Percentiles rank a stretch among this genome's conserved stretches.
phyloP scores from a whole-genome alignment of 30 jellyfish, hydroid and myxozoan genomes.

The Turritopsis rubra region DNA sequence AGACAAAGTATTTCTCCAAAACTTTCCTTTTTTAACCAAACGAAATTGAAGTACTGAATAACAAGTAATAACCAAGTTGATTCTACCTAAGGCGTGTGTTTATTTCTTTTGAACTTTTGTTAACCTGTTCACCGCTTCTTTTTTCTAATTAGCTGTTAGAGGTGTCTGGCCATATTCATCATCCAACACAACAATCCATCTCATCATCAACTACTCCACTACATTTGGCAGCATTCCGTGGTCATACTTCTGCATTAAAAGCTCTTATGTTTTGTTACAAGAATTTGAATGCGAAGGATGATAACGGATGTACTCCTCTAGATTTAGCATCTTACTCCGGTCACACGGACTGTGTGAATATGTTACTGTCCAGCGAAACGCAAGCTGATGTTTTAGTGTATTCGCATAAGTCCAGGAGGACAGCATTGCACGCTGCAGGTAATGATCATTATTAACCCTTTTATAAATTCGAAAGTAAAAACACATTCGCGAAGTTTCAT shows the following conservation, averaged over 20 bases:
- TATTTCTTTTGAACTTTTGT: too few relatives aligned
- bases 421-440: constrained; percentile 98
- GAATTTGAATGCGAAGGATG: constrained; percentile 64
- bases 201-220: constrained; percentile 73
- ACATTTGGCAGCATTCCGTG: constrained; percentile 79
- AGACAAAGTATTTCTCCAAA: too few relatives aligned
- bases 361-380: constrained; percentile 51
- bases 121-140: background rate
- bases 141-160: constrained; percentile 49
- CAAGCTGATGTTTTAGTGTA: constrained; percentile 71
- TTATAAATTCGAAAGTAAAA: too few relatives aligned
- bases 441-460: too few relatives aligned
- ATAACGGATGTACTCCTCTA: constrained; percentile 70
- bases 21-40: too few relatives aligned
- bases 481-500: background rate
- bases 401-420: constrained; percentile 66
- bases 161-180: constrained; percentile 26
- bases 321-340: constrained; percentile 86
- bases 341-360: constrained; percentile 66
- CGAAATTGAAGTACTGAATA: too few relatives aligned
- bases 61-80: too few relatives aligned
- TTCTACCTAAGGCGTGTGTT: too few relatives aligned
- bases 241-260: constrained; percentile 60
- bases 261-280: constrained; percentile 62
- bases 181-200: constrained; percentile 5